Evolutionary conservation across 2,797 vertebrate genomes (phyloP), one percentile per base, ranked within the genome.

Genomic region (Heterohyrax brucei): DNA sequence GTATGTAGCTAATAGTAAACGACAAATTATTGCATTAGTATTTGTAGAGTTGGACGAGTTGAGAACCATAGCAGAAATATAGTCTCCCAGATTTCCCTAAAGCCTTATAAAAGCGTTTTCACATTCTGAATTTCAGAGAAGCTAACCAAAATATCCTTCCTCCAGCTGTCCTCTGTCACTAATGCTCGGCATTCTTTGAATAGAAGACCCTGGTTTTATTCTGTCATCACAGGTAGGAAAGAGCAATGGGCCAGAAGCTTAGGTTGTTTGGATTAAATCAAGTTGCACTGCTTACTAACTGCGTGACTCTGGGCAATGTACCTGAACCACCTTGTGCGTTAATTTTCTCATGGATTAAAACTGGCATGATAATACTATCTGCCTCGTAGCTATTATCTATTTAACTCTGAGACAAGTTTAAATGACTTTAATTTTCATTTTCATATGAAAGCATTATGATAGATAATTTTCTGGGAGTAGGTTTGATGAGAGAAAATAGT

Each of bases 401-500:
- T 76, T 39, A 87, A 87, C 4, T 0, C 5, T 14, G 12, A 83
- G 9, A 78, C 5, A 91, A 81, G 8, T 53, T 73, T 73, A 73
- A 78, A 81, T 8, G 24, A 64, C 33, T 95, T 89, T 72, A 46
- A 68, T 73, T 62, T 89, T 78, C 22, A 75, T 46, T 68, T 68
- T 53, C 76, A 21, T 8, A 4, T 81, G 76, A 88, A 89, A 64
- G 22, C 89, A 62, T 61, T 12, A 14, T 59, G 16, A 16, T 14
- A 56, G 5, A 70, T 62, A 33, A 4, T 94, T 86, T 93, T 48
- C 53, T 81, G 19, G 16, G 50, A 76, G 13, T 26, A 90, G n/a
- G 1, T 39, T 87, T 77, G 6, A 33, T 77, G 44, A 59, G 28
- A 62, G 46, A 66, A 46, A 92, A 92, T 59, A 22, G 39, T 33